phyloP scores from a whole-genome alignment of 2,113 vertebrate genomes.

The Epinephelus moara region DNA sequence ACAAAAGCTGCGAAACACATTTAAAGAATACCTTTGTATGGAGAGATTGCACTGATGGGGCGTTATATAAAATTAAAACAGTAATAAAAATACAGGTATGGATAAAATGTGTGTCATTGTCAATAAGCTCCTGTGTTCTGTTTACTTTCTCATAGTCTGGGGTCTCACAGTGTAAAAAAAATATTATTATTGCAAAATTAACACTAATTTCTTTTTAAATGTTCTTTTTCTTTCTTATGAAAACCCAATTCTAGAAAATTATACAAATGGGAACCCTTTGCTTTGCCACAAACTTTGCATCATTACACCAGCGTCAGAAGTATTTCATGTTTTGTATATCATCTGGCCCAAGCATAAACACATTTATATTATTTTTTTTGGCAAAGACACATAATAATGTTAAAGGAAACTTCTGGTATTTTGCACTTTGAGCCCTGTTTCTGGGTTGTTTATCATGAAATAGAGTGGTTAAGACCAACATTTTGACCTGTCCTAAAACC shows the following conservation, averaged over 20 bases:
- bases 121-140: not conserved
- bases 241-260: no score
- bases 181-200: not conserved
- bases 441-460: no score
- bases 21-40: not conserved
- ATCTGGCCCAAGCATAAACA: not conserved
- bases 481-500: no score
- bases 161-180: not conserved
- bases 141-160: not conserved
- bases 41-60: not conserved
- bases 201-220: no score
- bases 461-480: no score
- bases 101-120: not conserved
- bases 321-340: not conserved
- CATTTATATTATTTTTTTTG: not conserved
- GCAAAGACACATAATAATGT: no score
- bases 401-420: no score
- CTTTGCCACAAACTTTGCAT: not conserved
- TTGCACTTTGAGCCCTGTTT: no score
- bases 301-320: not conserved
- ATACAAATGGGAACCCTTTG: no score
- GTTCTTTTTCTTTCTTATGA: no score
- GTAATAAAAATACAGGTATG: not conserved
- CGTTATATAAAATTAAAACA: not conserved
- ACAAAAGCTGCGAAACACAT: constrained; percentile 1